A percentile compares a stretch with the other conserved stretches of the same genome.
These are phyloP conservation scores for Scartelaos histophorus DNA, from an alignment of 2,113 vertebrate genomes.

Conservation along the genomic window DNA sequence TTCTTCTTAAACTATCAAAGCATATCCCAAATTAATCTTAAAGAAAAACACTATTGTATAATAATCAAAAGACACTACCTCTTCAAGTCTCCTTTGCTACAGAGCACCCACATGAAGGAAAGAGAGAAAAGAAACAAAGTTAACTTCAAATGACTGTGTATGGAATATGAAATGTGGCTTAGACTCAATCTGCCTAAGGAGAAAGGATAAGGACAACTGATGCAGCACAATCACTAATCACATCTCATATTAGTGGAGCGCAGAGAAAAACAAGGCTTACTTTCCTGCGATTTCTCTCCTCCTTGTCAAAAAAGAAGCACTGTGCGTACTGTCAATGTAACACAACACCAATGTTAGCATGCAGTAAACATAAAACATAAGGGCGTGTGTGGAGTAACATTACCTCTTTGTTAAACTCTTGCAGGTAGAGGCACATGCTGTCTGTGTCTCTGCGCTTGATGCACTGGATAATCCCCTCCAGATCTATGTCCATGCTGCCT, in stretches of 20 bases:
- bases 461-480: conserved; percentile 74
- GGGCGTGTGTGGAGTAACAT: not conserved
- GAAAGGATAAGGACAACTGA: conserved; percentile 71
- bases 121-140: not conserved
- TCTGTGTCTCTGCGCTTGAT: conserved; percentile 74
- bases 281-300: conserved; percentile 69
- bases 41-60: not conserved
- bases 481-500: conserved; percentile 67
- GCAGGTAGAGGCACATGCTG: conserved; percentile 65
- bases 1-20: conserved; percentile 72
- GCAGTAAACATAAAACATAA: not conserved
- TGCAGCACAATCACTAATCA: conserved; percentile 72
- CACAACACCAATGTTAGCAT: not conserved
- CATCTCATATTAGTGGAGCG: conserved; percentile 9
- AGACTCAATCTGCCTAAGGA: conserved; percentile 46
- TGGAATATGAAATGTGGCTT: conserved; percentile 11
- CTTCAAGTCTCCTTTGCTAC: conserved; percentile 70
- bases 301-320: conserved; percentile 80
- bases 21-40: conserved; percentile 3
- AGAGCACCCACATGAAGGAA: not conserved
- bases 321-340: conserved; percentile 71
- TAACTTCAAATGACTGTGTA: conserved; percentile 11
- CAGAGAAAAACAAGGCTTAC: conserved; percentile 51
- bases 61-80: conserved; percentile 52
- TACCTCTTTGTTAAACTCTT: conserved; percentile 78